phyloP scores from a whole-genome alignment of 2,888 invertebrate genomes.

The Tiliacea aurago region DNA sequence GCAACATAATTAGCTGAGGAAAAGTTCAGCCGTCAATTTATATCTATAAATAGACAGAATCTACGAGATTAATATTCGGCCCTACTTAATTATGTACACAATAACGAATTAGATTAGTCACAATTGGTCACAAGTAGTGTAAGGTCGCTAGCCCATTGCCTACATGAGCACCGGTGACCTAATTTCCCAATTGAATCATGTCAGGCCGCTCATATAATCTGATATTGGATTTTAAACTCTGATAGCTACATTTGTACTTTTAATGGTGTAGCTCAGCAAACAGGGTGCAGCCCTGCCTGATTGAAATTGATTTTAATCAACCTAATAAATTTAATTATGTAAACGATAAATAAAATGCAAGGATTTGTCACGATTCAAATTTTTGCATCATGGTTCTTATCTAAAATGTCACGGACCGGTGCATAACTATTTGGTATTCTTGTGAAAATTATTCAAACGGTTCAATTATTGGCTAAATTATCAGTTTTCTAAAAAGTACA shows the following conservation, averaged over 20 bases:
- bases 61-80: conserved; percentile 32
- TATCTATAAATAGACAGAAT: conserved; percentile 7
- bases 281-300: conserved; percentile 13
- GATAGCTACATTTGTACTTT: conserved; percentile 31
- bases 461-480: background rate
- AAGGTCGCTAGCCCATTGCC: conserved; percentile 34
- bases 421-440: too few species aligned
- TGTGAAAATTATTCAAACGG: background rate
- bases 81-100: conserved; percentile 39
- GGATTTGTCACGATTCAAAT: background rate
- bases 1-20: background rate
- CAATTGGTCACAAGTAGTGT: conserved; percentile 53
- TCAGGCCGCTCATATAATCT: conserved; percentile 36
- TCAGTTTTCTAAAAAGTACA: background rate
- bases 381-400: background rate
- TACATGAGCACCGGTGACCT: conserved; percentile 36
- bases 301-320: conserved; percentile 38
- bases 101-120: conserved; percentile 46
- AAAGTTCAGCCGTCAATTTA: background rate
- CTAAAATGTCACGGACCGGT: background rate
- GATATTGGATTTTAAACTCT: conserved; percentile 49
- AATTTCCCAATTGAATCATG: conserved; percentile 51
- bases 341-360: background rate
- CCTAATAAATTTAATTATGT: conserved; percentile 27
- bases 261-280: conserved; percentile 24